Base-by-base conservation (phyloP, 2,113 vertebrate species). In the Podocnemis expansa region DNA sequence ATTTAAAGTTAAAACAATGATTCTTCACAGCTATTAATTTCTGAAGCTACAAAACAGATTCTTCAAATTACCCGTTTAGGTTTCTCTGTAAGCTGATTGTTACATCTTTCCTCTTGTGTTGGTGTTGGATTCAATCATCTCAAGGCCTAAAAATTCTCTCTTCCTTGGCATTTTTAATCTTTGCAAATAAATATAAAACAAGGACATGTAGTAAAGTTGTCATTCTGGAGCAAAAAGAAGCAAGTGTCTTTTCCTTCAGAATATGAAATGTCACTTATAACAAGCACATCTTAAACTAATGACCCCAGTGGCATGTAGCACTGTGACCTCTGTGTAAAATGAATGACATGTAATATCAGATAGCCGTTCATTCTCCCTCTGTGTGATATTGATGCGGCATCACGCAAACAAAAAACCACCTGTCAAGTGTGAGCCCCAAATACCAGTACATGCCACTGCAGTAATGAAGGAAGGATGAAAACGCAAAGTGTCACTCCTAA, bases 361-460 rank as follows among this genome's bases (percentile, higher is more conserved):
- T 24, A 73, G n/a, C 24, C 22, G 47, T 85, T 92, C 84, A 41
- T 51, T 80, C 79, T 92, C 89, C 21, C 31, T 87, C 43, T 76
- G 0, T 38, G 2, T 76, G 75, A 7, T 85, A 19, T 52, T 84
- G 19, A 82, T 95, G 41, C 81, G 80, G 93, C 78, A 93, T 96
- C 94, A 43, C 82, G 73, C 95, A 93, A 92, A 47, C 88, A 92
- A 95, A 96, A 52, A 92, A 93, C 41, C 92, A 70, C 79, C 76
- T 52, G 83, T 85, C 56, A 89, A 89, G 89, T 91, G 86, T 0
- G 4, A 94, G 29, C 47, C 38, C 86, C 43, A 16, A 38, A 43
- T 60, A 34, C 45, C 94, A 56, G 86, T 58, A 88, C 80, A 92
- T 47, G 96, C n/a, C 38, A 3, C 55, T 24, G 1, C 75, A 60